Base-by-base conservation (phyloP, 2,888 invertebrate genomes). In the Hedychridium roseum region DNA sequence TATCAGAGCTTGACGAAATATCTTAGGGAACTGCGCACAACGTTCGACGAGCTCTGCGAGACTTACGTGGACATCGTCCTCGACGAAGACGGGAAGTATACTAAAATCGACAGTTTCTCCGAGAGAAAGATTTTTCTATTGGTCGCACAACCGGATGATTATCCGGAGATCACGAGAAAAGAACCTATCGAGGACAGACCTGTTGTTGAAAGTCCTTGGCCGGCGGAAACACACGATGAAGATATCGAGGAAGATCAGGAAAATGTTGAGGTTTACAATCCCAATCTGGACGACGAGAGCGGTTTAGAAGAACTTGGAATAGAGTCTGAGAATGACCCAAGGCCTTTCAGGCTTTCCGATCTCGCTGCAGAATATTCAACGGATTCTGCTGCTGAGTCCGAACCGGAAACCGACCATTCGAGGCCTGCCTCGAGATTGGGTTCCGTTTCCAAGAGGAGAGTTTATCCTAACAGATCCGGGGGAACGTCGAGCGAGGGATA, bases 101-200 rank as follows among this genome's bases (percentile, higher is more conserved):
- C 80, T 1, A 58, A 61, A 34, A 63, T 72, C 2, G 78, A 78
- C 20, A 62, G 55, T 11, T 74, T 77, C 59, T 78, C 82, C 1
- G 82, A 84, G 47, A 82, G 82, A 52, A 83, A 84, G 18, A 81
- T 86, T 6, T 85, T 85, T 57, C 82, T 86, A 52, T 71, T 85
- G 23, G 82, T 84, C 2, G 82, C 84, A 0, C 82, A 83, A 42
- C 82, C 83, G 1, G 84, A 85, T 23, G 84, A 85, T 49, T 80
- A 82, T 37, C 74, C 80, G 0, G 79, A 80, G 43, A 73, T 80
- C 18, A 72, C 69, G 3, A 65, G 62, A 11, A 74, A 74, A 44
- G 74, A 78, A 36, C 51, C 63, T 0, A 57, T 66, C 7, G 34
- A 53, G 3, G 56, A 51, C 2, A 43, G 54, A 18, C 3, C 31